These are phyloP conservation scores for Ceramica pisi DNA, from an alignment of 2,888 invertebrate species.

Conservation along the genomic window DNA sequence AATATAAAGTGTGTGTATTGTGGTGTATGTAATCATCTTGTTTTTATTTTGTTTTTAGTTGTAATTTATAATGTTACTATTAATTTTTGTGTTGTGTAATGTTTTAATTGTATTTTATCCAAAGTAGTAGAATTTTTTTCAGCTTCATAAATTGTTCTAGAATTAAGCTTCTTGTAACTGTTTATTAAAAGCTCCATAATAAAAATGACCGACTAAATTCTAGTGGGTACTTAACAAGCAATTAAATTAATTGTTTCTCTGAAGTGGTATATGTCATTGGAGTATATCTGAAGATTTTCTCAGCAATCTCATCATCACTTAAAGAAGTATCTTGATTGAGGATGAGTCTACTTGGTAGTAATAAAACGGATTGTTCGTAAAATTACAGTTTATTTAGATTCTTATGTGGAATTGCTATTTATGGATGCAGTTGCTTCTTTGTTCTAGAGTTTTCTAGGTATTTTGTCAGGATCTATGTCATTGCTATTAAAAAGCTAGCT, in stretches of 20 bases:
- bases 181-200: neutral
- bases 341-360: constrained; percentile 49
- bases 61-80: too few species aligned
- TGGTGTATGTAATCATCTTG: too few species aligned
- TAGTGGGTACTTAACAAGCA: constrained; percentile 25
- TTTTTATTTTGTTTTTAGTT: too few species aligned
- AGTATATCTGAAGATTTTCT: constrained; percentile 33
- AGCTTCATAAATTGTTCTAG: neutral
- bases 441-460: constrained; percentile 26
- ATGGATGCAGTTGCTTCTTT: neutral
- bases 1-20: too few species aligned
- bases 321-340: constrained; percentile 48
- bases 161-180: neutral
- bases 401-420: constrained; percentile 12
- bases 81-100: too few species aligned
- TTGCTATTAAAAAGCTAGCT: neutral
- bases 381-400: constrained; percentile 30
- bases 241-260: constrained; percentile 54
- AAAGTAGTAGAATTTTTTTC: neutral
- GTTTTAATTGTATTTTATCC: too few species aligned
- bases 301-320: constrained; percentile 43
- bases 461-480: neutral
- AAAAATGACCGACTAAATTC: constrained; percentile 26
- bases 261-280: constrained; percentile 42
- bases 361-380: constrained; percentile 31